Base-by-base conservation (phyloP, 1,140 invertebrate genomes). In the Conus ventricosus region DNA sequence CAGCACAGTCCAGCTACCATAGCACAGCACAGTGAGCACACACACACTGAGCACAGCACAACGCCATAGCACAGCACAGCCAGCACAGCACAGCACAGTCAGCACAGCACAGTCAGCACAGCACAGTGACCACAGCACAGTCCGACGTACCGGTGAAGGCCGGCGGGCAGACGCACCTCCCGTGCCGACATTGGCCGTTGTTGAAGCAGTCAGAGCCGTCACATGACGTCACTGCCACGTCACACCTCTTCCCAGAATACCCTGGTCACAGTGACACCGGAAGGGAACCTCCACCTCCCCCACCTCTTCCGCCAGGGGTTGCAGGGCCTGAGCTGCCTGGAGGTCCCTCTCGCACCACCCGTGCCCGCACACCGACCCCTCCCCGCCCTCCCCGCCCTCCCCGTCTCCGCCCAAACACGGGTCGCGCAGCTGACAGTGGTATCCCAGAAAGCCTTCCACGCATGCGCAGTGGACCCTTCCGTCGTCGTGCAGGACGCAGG, bases 381-480 rank as follows among this genome's bases (percentile, higher is more conserved):
- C 15, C 84, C 54, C 67, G 51, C n/a, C 23, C 53, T 51, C 39
- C n/a, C 2, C 0, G 1, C 53, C 25, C 71, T 51, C 13, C 53
- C 63, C 11, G 17, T 6, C 5, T 23, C 8, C 60, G 20, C 63
- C 57, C 53, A 25, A 17, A 25, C 89, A 90, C 39, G 87, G 84
- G 80, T 90, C 88, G n/a, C 25, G 63, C 6, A 80, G 51, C 57
- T 88, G 86, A 85, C 92, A 93, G n/a, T 15, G 82, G 39, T 87
- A 80, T 86, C 93, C 93, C 53, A 90, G 88, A 55, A 78, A 91
- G 53, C 89, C 91, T 4, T 87, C 83, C 55, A 91, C 87, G 89
- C 93, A 94, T 53, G 82, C 63, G 80, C 89, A 90, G 23, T 4
- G n/a, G 53, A 27, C 75, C 5, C n/a, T 63, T 53, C 85, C 81